Base-by-base conservation (phyloP, 2,888 invertebrate genomes). In the Ecliptopera silaceata region DNA sequence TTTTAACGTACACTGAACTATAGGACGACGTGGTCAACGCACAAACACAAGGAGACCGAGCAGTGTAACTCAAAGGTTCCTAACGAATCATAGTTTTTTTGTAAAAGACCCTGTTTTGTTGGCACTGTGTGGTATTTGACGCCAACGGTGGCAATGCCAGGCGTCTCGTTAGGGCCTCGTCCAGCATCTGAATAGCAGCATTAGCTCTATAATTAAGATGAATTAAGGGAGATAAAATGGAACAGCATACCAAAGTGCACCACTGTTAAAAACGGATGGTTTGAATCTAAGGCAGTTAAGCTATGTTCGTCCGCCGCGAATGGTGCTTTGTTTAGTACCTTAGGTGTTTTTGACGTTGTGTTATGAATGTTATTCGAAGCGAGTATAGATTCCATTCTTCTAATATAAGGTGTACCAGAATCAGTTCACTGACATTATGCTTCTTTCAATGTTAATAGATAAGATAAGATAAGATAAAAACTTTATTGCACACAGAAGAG, bases 161-260 rank as follows among this genome's bases (percentile, higher is more conserved):
- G 80, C 86, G 85, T 87, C 88, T 89, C 74, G 77, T 70, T 75
- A 76, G 72, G 62, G 72, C 70, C 64, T 71, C 76, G 71, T 71
- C 75, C 78, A 77, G 90, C 86, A 88, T 90, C 84, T 79, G 82
- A 89, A 90, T 84, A 75, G 75, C 75, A 72, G 72, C 75, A 84
- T 89, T 88, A 86, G 79, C 70, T 77, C 70, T 56, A 79, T 86
- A 87, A 88, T 90, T 89, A 89, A 90, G 90, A 90, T 91, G 82
- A 89, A 88, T 88, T 80, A 82, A 79, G 69, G 70, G 52, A 72
- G 89, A 90, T 90, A 88, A 83, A 77, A 79, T 72, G 57, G 65
- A 77, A 76, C 75, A 76, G 81, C 82, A 83, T 86, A 82, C 78
- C 76, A 75, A 80, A 70, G 69, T 72, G 75, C 75, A 79, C 75